Percentiles rank a stretch among this genome's conserved stretches.
Conservation (phyloP, 2,797 vertebrate genomes). For the Loriculus beryllinus region DNA sequence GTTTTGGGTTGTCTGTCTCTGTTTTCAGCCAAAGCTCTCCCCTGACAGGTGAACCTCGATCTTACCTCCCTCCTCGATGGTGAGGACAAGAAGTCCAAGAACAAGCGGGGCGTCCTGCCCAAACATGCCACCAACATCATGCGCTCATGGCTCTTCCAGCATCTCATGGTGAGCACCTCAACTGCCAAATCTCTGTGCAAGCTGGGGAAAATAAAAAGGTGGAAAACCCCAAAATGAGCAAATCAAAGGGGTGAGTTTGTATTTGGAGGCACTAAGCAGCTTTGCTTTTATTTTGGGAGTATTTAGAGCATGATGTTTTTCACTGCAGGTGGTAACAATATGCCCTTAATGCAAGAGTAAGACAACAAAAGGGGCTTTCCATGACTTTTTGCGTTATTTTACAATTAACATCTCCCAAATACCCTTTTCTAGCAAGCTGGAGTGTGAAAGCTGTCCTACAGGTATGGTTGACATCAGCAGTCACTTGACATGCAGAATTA, state of each 20-base stretch:
- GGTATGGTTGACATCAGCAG: neutral
- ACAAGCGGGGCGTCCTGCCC: constrained; percentile 94
- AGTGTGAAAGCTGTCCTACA: neutral
- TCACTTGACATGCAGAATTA: neutral
- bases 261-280: neutral
- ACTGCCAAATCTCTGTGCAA: neutral
- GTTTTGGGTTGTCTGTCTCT: rapidly evolving
- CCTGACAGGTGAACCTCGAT: constrained; percentile 91
- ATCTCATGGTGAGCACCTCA: constrained; percentile 90
- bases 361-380: neutral
- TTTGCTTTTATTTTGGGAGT: neutral
- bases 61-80: constrained; percentile 92
- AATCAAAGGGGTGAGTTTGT: neutral
- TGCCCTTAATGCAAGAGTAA: neutral
- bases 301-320: rapidly evolving
- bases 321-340: neutral
- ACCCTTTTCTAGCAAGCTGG: neutral
- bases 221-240: rapidly evolving
- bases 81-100: constrained; percentile 98
- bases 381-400: neutral
- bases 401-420: neutral
- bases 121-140: constrained; percentile 99
- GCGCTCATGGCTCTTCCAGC: constrained; percentile 99
- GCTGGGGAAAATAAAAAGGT: rapidly evolving
- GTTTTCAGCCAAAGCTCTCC: constrained; percentile 27